A percentile compares a stretch with the other conserved stretches of the same genome.
Conservation (phyloP, 2,797 vertebrate genomes). For the Clarias platycephalus region DNA sequence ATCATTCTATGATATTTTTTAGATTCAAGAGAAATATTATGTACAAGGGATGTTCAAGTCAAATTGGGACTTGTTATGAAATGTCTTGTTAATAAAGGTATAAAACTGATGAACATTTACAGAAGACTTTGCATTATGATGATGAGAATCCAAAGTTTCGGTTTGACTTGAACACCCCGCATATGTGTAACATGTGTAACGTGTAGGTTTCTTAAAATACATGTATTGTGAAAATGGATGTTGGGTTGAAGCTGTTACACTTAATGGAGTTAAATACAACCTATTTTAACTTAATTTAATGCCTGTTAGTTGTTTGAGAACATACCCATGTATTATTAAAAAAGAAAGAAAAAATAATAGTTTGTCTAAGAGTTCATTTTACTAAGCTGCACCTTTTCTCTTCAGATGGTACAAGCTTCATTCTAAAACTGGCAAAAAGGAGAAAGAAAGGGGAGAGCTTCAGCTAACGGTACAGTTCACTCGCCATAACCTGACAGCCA, state of each 20-base stretch:
- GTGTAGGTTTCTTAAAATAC: background rate
- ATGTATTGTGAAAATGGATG: background rate
- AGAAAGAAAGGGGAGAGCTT: constrained; percentile 94
- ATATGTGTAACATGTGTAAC: background rate
- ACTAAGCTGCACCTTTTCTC: background rate
- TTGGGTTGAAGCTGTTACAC: background rate
- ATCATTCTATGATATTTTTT: background rate
- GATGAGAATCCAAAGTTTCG: too few species aligned
- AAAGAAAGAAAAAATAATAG: background rate
- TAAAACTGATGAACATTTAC: too few species aligned
- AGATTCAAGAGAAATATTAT: background rate
- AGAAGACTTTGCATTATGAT: too few species aligned
- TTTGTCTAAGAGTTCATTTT: background rate
- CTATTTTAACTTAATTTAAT: background rate
- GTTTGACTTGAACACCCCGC: too few species aligned
- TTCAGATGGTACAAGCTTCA: constrained; percentile 90
- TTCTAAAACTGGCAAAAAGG: constrained; percentile 94
- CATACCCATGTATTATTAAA: too few species aligned
- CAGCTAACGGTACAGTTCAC: constrained; percentile 90
- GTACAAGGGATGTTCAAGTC: background rate
- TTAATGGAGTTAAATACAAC: background rate
- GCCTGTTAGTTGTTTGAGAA: background rate
- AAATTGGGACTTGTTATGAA: too few species aligned
- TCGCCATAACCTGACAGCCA: constrained; percentile 89
- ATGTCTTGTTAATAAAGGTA: too few species aligned